phyloP scores from a whole-genome alignment of 2,888 invertebrate genomes.

The Rhogogaster chlorosoma region DNA sequence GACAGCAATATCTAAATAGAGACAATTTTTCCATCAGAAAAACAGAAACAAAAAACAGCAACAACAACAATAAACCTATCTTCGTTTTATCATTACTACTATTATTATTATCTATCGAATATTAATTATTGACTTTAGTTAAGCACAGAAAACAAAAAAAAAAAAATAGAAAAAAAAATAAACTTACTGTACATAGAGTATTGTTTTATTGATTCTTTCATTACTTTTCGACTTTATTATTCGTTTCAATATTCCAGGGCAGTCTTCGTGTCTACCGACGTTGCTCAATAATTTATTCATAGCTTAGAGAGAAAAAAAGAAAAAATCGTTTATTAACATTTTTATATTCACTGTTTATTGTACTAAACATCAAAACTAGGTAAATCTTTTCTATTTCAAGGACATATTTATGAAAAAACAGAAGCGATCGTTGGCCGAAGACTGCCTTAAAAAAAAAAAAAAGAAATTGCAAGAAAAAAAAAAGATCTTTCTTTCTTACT shows the following conservation, averaged over 20 bases:
- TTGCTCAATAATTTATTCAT: not conserved
- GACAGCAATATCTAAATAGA: not conserved
- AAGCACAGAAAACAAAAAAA: conserved; percentile 54
- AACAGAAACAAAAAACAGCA: not conserved
- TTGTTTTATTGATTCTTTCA: conserved; percentile 71
- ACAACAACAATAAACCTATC: conserved; percentile 42
- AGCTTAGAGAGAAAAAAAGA: not conserved
- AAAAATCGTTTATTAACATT: not conserved
- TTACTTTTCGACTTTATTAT: conserved; percentile 60
- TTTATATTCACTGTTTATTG: not conserved
- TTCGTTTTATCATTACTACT: conserved; percentile 66
- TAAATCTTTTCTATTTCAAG: not conserved
- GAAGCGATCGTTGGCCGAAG: conserved; percentile 8
- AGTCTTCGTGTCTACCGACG: not conserved
- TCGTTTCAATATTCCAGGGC: conserved; percentile 2
- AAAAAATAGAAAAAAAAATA: conserved; percentile 68
- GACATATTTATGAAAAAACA: not conserved
- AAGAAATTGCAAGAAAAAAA: not conserved
- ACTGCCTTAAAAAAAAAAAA: not conserved
- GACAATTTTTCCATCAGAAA: not conserved
- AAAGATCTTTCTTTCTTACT: not conserved
- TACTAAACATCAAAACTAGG: not conserved
- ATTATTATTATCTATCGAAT: conserved; percentile 58
- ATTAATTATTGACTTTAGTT: conserved; percentile 60
- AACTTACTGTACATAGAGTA: conserved; percentile 76